Base-by-base conservation (phyloP, 2,888 invertebrate genomes). In the Zele albiditarsus region DNA sequence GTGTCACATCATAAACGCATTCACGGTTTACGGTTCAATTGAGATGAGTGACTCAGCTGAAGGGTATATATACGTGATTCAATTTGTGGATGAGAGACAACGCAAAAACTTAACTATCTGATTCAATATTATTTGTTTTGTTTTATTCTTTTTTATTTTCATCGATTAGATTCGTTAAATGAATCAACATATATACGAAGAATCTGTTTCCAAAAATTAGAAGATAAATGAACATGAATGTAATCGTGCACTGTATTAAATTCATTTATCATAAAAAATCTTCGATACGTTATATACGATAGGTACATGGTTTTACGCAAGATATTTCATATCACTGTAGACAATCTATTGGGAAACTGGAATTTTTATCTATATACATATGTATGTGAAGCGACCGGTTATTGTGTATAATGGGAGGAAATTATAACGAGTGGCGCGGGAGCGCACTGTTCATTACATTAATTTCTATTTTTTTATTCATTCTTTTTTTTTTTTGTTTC, bases 11-110 rank as follows among this genome's bases (percentile, higher is more conserved):
- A 72, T 71, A 78, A 82, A 77, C 71, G 75, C 79, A 75, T 79
- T 79, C 74, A 75, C 72, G 75, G 76, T 76, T 78, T 79, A 80
- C 78, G 77, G 76, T 80, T 78, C 76, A 80, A 82, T 82, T 78
- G 79, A 79, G 74, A 77, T 69, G 77, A 76, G 73, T 80, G 81
- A 80, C 67, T 80, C 80, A 80, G 70, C 12, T 25, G 28, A 65
- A 20, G 23, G 16, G 33, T 23, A 60, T 20, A 53, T 20, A 53
- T 60, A 53, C 28, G 49, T 68, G 68, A 68, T 68, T 68, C 68
- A 68, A 68, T 68, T 68, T 49, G 25, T 27, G 49, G 46, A 67
- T 42, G 67, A 46, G 57, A 69, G 31, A 57, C 28, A 70, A 60
- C 57, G 28, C 31, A 69, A 28, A 31, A 57, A 16, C 27, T 49